Conservation (phyloP, 1,140 invertebrate genomes). For the Conus betulinus region DNA sequence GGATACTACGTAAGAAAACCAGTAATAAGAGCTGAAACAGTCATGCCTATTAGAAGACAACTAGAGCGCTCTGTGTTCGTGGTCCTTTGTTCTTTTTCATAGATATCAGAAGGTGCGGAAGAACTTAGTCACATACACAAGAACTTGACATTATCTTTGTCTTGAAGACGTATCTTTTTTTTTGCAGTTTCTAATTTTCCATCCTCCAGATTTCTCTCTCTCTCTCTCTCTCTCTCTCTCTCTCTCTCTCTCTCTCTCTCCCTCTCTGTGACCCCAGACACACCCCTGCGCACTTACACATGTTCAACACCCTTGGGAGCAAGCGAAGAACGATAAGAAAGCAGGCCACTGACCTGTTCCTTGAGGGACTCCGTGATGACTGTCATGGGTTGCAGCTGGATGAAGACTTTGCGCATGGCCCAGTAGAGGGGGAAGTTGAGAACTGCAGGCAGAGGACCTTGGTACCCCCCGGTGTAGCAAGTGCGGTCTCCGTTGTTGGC, state of each 20-base stretch:
- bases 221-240: not conserved
- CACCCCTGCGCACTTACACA: too few relatives aligned
- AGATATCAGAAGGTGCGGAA: too few relatives aligned
- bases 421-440: conserved; percentile 51
- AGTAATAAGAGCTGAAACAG: too few relatives aligned
- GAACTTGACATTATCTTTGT: not conserved
- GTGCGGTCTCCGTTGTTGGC: conserved; percentile 47
- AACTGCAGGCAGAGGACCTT: conserved; percentile 46
- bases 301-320: not conserved
- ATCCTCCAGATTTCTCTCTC: too few relatives aligned
- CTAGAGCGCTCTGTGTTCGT: too few relatives aligned
- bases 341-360: conserved; percentile 29
- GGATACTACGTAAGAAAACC: too few relatives aligned
- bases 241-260: not conserved
- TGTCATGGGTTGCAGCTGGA: conserved; percentile 35
- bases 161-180: not conserved
- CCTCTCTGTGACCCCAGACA: too few relatives aligned
- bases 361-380: conserved; percentile 22
- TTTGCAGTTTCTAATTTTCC: not conserved
- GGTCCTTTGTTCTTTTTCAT: too few relatives aligned
- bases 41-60: too few relatives aligned
- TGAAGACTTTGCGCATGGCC: conserved; percentile 38
- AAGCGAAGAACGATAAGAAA: not conserved
- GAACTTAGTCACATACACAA: too few relatives aligned
- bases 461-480: conserved; percentile 41